Evolutionary conservation across 2,113 vertebrate genomes (phyloP).

Genomic region (Hystrix cristata): DNA sequence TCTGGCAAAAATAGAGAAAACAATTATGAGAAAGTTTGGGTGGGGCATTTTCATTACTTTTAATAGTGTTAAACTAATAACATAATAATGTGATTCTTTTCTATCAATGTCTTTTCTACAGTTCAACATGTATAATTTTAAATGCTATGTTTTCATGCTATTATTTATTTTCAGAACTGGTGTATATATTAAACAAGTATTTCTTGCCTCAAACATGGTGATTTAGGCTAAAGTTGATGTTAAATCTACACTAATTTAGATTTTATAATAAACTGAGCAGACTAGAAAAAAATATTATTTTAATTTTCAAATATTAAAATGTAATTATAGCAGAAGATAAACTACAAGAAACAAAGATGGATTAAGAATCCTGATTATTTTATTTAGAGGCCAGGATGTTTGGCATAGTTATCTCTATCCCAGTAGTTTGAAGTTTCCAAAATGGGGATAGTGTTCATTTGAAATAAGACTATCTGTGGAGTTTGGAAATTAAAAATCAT

Average conservation of each 20-base stretch:
- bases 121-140: background rate
- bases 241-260: slow-evolving; percentile 38
- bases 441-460: slow-evolving; percentile 38
- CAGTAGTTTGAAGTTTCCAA: slow-evolving; percentile 63
- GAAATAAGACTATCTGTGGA: background rate
- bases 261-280: slow-evolving; percentile 23
- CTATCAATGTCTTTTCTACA: background rate
- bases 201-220: background rate
- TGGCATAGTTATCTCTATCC: accelerated
- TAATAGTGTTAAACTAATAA: background rate
- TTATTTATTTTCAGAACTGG: slow-evolving; percentile 17
- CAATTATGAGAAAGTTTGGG: background rate
- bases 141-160: background rate
- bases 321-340: background rate
- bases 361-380: slow-evolving; percentile 21
- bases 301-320: background rate
- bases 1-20: slow-evolving; percentile 26
- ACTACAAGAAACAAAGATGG: background rate
- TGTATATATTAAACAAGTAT: background rate
- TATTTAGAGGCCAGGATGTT: background rate
- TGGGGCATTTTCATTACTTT: background rate
- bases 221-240: background rate
- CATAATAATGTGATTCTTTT: background rate
- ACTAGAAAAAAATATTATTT: background rate
- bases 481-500: background rate